Conservation (phyloP, 1,140 invertebrate genomes). For the Trialeurodes vaporariorum region DNA sequence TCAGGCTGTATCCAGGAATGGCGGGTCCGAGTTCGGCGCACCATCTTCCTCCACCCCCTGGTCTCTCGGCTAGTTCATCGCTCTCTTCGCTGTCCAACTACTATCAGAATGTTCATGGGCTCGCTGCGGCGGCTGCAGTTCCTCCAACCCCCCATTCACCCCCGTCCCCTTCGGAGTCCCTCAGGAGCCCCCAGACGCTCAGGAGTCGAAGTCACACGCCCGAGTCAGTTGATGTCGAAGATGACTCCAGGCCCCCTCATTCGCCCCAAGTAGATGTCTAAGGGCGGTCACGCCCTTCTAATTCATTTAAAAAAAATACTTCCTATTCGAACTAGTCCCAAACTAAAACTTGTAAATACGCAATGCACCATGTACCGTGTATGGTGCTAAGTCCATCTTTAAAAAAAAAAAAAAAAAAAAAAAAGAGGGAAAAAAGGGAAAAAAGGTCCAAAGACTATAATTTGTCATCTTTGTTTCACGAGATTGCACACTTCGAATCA, state of each 20-base stretch:
- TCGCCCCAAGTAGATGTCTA: constrained; percentile 25
- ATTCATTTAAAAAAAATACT: too few species aligned
- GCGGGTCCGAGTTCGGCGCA: constrained; percentile 38
- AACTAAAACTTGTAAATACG: too few species aligned
- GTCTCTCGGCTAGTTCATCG: constrained; percentile 44
- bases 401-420: too few species aligned
- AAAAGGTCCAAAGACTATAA: too few species aligned
- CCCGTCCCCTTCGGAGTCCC: constrained; percentile 25
- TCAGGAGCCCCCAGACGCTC: constrained; percentile 15
- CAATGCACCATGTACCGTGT: too few species aligned
- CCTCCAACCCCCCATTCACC: constrained; percentile 18
- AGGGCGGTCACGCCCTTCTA: too few species aligned
- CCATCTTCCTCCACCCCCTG: constrained; percentile 43
- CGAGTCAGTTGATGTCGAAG: constrained; percentile 27
- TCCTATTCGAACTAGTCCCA: too few species aligned
- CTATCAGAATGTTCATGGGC: constrained; percentile 37
- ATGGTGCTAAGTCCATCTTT: too few species aligned
- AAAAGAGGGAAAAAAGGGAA: too few species aligned
- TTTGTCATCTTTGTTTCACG: too few species aligned
- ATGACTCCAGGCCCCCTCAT: constrained; percentile 22
- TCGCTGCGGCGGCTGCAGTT: constrained; percentile 17
- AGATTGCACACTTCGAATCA: too few species aligned
- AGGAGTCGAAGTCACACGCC: constrained; percentile 10
- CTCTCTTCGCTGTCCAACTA: constrained; percentile 46
- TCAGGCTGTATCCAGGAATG: constrained; percentile 49